Evolutionary conservation across 2,888 invertebrate genomes (phyloP), one percentile per base, ranked within the genome.

Genomic region (Formica aserva): DNA sequence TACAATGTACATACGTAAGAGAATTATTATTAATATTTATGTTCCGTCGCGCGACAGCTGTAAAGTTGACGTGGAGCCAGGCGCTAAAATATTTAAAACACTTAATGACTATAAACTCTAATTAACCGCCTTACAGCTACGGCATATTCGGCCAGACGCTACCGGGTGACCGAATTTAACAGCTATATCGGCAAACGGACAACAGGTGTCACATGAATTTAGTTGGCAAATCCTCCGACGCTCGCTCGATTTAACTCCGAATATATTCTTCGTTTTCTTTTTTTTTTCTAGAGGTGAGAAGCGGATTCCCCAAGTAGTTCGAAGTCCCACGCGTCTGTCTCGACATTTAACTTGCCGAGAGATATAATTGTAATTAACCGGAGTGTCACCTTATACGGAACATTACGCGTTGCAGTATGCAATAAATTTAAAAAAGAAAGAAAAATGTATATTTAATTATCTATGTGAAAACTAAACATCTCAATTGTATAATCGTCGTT

Each of bases 151-250:
- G 82, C 4, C 22, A 32, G 66, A 35, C 52, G 52, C 26, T 85
- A 86, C 86, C 85, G 84, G 63, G 45, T 74, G 81, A 66, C 60
- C 83, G 85, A 87, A 88, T 89, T 89, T 89, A 89, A 85, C 86
- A 32, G 71, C 82, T 85, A 72, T 86, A 83, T 86, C 85, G 78
- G 52, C 67, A 82, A 84, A 69, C 83, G 78, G 69, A 84, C 89
- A 89, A 89, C 89, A 89, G 89, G 89, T 89, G 89, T 87, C 89
- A 87, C 87, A 86, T 89, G 88, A 88, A 89, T 89, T 87, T 81
- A 75, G 85, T 82, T 65, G 82, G 84, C 71, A 77, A 83, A 84
- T 83, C 83, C 83, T 77, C 60, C 74, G 65, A 63, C 82, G 63
- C 63, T 78, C 83, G 55, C 77, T 75, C 81, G 85, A 84, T 85